Percentiles rank a stretch among this genome's conserved stretches.
These are phyloP conservation scores for Sinohyriopsis cumingii DNA, from an alignment of 2,888 invertebrate species.

Conservation along the genomic window DNA sequence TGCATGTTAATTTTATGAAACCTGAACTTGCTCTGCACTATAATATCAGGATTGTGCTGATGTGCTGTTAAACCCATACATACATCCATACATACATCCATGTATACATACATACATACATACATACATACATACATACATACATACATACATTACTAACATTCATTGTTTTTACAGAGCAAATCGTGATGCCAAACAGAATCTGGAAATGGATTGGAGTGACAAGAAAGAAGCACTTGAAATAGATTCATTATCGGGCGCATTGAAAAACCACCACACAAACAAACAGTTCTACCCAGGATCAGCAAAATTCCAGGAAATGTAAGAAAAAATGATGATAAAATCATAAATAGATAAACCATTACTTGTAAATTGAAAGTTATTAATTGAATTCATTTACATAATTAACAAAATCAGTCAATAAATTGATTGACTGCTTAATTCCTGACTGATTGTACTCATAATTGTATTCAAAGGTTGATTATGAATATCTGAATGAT, in stretches of 20 bases:
- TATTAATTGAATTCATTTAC: not conserved
- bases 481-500: too few relatives aligned
- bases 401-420: too few relatives aligned
- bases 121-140: not conserved
- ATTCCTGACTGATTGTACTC: too few relatives aligned
- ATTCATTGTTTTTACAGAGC: conserved; percentile 71
- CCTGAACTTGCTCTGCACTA: too few relatives aligned
- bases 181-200: conserved; percentile 85
- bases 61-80: too few relatives aligned
- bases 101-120: too few relatives aligned
- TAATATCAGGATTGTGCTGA: too few relatives aligned
- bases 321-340: conserved; percentile 72
- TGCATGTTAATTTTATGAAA: too few relatives aligned
- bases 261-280: conserved; percentile 80
- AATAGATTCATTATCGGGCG: conserved; percentile 81
- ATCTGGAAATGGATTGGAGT: conserved; percentile 92
- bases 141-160: too few relatives aligned
- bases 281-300: conserved; percentile 85
- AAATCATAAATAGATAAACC: conserved; percentile 1
- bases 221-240: conserved; percentile 88
- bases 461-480: too few relatives aligned
- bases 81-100: too few relatives aligned
- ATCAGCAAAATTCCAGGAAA: conserved; percentile 84
- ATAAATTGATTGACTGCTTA: too few relatives aligned
- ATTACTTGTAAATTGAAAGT: not conserved